phyloP scores from a whole-genome alignment of 2,888 invertebrate species.

The Phyllotreta striolata region DNA sequence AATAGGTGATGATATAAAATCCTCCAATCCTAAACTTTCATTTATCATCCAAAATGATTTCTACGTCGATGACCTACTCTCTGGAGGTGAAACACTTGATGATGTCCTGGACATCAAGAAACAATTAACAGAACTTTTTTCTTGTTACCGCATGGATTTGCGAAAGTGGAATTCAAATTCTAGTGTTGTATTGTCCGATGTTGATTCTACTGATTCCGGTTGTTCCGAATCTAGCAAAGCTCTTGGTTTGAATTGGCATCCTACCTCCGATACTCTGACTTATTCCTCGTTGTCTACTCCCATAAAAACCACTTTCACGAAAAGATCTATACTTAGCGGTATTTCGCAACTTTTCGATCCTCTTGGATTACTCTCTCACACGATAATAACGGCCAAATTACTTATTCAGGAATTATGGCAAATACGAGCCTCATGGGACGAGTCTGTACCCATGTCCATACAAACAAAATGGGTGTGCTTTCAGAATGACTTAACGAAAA shows the following conservation, averaged over 20 bases:
- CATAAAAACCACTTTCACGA: not conserved
- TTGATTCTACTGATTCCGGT: not conserved
- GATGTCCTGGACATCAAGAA: not conserved
- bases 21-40: not conserved
- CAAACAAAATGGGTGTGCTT: not conserved
- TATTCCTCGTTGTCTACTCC: not conserved
- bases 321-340: not conserved
- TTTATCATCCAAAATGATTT: not conserved
- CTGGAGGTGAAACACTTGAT: constrained; percentile 1
- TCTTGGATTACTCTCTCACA: not conserved
- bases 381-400: constrained; percentile 13
- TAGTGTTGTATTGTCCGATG: not conserved
- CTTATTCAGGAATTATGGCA: constrained; percentile 19
- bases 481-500: not conserved
- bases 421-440: constrained; percentile 12
- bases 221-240: not conserved
- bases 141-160: not conserved
- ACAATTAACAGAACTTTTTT: not conserved
- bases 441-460: constrained; percentile 9
- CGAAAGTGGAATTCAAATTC: not conserved
- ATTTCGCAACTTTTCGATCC: not conserved
- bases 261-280: not conserved
- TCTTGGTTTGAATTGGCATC: not conserved
- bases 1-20: too few relatives aligned
- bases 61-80: constrained; percentile 4